Conservation (phyloP, 2,888 invertebrate genomes). For the Stenodema calcarata region DNA sequence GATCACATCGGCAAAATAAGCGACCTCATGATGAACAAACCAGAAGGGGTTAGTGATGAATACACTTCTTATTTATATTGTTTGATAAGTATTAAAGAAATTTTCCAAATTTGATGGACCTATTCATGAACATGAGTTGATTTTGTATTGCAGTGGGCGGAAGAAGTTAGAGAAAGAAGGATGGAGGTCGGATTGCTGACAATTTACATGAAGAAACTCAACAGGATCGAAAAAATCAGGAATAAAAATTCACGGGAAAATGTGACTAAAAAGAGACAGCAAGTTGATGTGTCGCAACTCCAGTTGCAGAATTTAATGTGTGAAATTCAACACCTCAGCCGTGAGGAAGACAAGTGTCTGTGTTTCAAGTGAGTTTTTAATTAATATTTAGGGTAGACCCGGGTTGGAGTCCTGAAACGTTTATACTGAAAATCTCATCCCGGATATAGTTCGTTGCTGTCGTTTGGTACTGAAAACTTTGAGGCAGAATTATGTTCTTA, state of each 20-base stretch:
- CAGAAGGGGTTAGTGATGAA: slow-evolving; percentile 64
- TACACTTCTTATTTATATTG: background rate
- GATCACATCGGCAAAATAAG: slow-evolving; percentile 73
- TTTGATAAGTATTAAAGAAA: too few species aligned
- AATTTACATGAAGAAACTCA: slow-evolving; percentile 86
- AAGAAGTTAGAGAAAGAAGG: slow-evolving; percentile 69
- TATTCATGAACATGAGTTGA: too few species aligned
- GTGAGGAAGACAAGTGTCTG: slow-evolving; percentile 92
- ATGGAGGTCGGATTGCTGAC: slow-evolving; percentile 78
- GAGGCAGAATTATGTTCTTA: too few species aligned
- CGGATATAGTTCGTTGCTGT: too few species aligned
- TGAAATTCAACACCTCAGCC: slow-evolving; percentile 90
- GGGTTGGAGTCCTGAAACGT: too few species aligned
- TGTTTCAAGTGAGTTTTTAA: slow-evolving; percentile 80
- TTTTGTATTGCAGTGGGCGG: slow-evolving; percentile 53
- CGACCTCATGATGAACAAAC: slow-evolving; percentile 69
- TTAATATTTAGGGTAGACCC: background rate
- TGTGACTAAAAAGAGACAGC: slow-evolving; percentile 81
- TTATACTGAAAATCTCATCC: too few species aligned
- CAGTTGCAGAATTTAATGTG: slow-evolving; percentile 92
- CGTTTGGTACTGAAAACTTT: too few species aligned
- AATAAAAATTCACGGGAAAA: slow-evolving; percentile 83
- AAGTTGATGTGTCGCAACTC: slow-evolving; percentile 87
- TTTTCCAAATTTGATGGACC: too few species aligned
- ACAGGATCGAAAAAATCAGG: slow-evolving; percentile 87